Evolutionary conservation across 2,113 vertebrate species (phyloP).

Genomic region (Mustela lutreola): DNA sequence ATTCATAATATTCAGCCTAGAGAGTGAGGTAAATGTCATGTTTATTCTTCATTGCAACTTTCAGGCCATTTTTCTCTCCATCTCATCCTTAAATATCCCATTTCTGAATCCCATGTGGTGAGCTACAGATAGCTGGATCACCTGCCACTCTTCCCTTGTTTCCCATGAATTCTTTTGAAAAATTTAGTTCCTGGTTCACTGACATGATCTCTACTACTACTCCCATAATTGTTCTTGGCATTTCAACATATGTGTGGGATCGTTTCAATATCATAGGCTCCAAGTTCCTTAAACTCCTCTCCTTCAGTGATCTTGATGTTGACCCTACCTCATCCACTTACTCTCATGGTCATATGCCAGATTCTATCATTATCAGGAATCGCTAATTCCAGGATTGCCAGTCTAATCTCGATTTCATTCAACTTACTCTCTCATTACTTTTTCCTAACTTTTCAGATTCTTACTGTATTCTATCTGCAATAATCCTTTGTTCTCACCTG

Average conservation of each 20-base stretch:
- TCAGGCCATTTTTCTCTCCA: not conserved
- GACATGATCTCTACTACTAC: not conserved
- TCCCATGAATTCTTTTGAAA: not conserved
- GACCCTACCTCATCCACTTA: not conserved
- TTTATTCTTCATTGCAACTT: not conserved
- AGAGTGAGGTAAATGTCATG: not conserved
- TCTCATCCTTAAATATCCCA: not conserved
- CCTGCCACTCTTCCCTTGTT: not conserved
- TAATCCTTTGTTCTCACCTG: not conserved
- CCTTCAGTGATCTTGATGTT: not conserved
- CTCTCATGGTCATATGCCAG: not conserved
- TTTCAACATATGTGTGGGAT: not conserved
- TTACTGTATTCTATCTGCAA: not conserved
- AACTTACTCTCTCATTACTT: not conserved
- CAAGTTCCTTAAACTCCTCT: not conserved
- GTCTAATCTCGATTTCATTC: not conserved
- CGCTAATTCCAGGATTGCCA: not conserved
- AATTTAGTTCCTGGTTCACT: not conserved
- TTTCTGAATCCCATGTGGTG: not conserved
- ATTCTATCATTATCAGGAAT: not conserved
- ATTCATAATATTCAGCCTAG: not conserved
- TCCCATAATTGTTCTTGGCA: not conserved
- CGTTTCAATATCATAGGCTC: not conserved
- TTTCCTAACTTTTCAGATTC: not conserved
- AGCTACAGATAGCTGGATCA: not conserved